These are phyloP conservation scores for Charaxes varanes DNA, from an alignment of 1,140 invertebrate species.

Conservation along the genomic window DNA sequence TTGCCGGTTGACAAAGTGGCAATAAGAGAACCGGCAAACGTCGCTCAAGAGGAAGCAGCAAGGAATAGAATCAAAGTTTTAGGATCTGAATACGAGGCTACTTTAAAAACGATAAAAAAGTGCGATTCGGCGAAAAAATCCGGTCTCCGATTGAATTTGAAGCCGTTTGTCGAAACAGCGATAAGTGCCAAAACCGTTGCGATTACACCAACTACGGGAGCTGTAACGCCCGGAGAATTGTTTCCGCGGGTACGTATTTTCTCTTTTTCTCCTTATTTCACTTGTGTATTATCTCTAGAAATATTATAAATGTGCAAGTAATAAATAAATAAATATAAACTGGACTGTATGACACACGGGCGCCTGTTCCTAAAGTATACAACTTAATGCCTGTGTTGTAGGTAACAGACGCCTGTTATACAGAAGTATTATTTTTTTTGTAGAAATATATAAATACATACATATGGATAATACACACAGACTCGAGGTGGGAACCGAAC, in stretches of 20 bases:
- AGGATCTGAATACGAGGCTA: constrained; percentile 35
- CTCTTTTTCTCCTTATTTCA: not conserved
- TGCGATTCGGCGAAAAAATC: constrained; percentile 36
- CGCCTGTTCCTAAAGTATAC: no score
- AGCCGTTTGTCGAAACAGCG: constrained; percentile 40
- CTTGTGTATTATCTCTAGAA: no score
- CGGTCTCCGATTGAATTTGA: constrained; percentile 59
- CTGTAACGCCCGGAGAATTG: constrained; percentile 56
- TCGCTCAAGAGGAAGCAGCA: constrained; percentile 47
- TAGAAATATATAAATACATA: no score
- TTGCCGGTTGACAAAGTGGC: constrained; percentile 27
- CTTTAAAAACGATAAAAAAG: constrained; percentile 14
- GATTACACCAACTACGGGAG: constrained; percentile 38
- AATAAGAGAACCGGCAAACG: constrained; percentile 38
- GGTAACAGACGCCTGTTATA: no score
- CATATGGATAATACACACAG: no score
- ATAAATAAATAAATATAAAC: no score
- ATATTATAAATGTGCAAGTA: no score
- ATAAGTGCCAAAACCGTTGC: constrained; percentile 11
- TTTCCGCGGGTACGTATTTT: constrained; percentile 41
- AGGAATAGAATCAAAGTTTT: constrained; percentile 33
- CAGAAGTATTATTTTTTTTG: no score
- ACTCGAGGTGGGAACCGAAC: no score
- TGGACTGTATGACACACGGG: no score
- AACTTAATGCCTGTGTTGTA: no score